Evolutionary conservation across 2,113 vertebrate genomes (phyloP).

Genomic region (Pluvialis apricaria): DNA sequence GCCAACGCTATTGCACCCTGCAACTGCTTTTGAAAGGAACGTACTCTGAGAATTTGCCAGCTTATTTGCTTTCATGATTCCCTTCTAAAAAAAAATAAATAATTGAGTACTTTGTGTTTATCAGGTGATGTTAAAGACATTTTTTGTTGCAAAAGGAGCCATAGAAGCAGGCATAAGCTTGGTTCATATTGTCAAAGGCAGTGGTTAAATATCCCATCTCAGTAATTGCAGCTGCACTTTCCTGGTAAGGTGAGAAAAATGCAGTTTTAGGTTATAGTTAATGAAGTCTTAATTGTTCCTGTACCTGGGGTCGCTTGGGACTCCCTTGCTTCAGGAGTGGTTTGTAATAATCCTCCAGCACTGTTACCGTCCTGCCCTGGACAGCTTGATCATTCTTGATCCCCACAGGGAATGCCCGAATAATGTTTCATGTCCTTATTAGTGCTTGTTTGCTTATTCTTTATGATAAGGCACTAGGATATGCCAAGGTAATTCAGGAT

Average conservation of each 20-base stretch:
- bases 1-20: not conserved
- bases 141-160: not conserved
- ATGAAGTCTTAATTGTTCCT: not conserved
- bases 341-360: not conserved
- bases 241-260: not conserved
- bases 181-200: not conserved
- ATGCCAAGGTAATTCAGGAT: not conserved
- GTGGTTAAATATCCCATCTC: not conserved
- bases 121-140: not conserved
- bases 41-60: not conserved
- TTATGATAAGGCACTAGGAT: not conserved
- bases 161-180: not conserved
- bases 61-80: not conserved
- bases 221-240: not conserved
- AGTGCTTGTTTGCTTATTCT: not conserved
- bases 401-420: rapidly evolving
- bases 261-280: not conserved
- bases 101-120: not conserved
- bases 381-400: not conserved
- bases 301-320: not conserved
- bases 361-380: not conserved
- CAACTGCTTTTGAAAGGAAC: not conserved
- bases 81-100: not conserved
- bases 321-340: not conserved
- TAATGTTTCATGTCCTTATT: rapidly evolving